Evolutionary conservation across 2,888 invertebrate species (phyloP).

Genomic region (Erpobdella octoculata): DNA sequence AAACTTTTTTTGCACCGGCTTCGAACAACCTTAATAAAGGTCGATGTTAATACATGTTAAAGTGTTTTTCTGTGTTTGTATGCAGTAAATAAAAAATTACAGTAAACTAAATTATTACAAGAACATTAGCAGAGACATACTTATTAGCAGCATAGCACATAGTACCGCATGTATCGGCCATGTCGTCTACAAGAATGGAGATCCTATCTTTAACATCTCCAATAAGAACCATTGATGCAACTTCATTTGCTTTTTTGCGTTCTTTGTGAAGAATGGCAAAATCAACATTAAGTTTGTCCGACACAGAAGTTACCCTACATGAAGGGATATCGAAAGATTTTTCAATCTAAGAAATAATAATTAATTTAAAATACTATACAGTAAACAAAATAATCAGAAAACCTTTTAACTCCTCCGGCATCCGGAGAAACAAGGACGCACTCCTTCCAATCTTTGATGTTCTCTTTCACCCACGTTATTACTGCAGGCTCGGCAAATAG

Average conservation of each 20-base stretch:
- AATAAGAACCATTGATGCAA: constrained; percentile 88
- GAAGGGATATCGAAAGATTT: too few species aligned
- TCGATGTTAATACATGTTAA: not conserved
- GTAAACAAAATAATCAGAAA: constrained; percentile 39
- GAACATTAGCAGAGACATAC: too few species aligned
- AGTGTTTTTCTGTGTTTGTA: not conserved
- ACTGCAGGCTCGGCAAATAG: constrained; percentile 91
- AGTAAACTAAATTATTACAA: too few species aligned
- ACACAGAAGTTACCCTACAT: constrained; percentile 73
- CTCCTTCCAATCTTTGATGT: constrained; percentile 83
- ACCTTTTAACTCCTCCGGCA: constrained; percentile 87
- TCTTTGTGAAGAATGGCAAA: constrained; percentile 94
- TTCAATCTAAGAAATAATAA: too few species aligned
- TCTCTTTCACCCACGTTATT: constrained; percentile 87
- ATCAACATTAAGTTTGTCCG: constrained; percentile 82
- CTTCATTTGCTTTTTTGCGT: constrained; percentile 87
- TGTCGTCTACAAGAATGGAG: constrained; percentile 88
- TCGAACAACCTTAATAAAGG: constrained; percentile 69
- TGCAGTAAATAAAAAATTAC: too few species aligned
- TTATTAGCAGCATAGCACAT: constrained; percentile 89
- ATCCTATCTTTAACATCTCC: constrained; percentile 83
- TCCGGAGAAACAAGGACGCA: constrained; percentile 90
- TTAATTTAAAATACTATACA: not conserved
- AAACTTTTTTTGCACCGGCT: constrained; percentile 76
- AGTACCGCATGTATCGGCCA: constrained; percentile 93